Evolutionary conservation across 64 coral and sea anemone genomes (phyloP), one percentile per base, ranked within the genome.

Genomic region (Dendronephthya gigantea): DNA sequence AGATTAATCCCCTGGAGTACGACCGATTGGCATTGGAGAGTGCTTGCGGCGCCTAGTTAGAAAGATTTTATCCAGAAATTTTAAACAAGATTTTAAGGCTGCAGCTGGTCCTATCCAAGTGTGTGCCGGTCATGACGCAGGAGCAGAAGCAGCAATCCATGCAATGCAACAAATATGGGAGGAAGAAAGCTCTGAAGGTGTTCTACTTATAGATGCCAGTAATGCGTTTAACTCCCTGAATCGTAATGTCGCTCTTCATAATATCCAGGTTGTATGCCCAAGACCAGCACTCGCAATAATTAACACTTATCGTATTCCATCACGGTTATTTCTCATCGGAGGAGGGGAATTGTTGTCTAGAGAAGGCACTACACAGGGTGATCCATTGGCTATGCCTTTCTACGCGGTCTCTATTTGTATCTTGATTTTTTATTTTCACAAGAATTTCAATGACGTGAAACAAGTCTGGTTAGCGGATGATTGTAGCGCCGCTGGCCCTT

Each of bases 21-120:
- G 82, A 40, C 88, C 82, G 68, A 88, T 83, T 83, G 39, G 88
- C 0, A 55, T 89, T 6, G 88, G 88, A 84, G 81, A 89, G 82
- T 56, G 65, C 22, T 59, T 84, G 81, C 48, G 55, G 9, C 82
- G 82, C 0, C 56, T 89, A 30, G 33, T 89, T 16, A 82, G 88
- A 14, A 84, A 89, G 84, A 83, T 56, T 0, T 31, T 62, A 23
- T 65, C 55, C 12, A 29, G 10, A 29, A 19, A 69, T 2, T 89
- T 89, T 31, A 89, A 89, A 50, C 55, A 83, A 37, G 88, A 84
- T 22, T 40, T 89, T 59, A 68, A 83, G 55, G 51, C 45, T 12
- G 88, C 82, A 41, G 88, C 82, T 37, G 81, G 82, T 16, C 81
- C 88, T 13, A 48, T 89, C 1, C 82, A 89, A 84, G 88, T 84